Conservation (phyloP, 2,797 vertebrate genomes). For the Cygnus olor region DNA sequence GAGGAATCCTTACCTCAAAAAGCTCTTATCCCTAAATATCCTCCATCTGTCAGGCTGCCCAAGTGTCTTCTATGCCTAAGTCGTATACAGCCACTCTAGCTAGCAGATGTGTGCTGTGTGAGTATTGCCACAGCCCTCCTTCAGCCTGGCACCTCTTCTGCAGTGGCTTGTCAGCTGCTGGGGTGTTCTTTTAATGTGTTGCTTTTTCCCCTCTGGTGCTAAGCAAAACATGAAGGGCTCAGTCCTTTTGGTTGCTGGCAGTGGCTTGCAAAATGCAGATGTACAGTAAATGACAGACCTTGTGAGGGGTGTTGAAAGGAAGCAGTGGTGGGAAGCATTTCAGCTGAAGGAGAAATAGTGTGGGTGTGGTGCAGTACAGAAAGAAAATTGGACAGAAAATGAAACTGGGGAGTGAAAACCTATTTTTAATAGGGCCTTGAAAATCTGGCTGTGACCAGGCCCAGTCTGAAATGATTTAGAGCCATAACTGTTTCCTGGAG, state of each 20-base stretch:
- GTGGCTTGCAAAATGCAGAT: constrained; percentile 32
- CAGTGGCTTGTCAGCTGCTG: background rate
- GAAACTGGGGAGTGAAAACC: background rate
- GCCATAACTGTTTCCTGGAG: constrained; percentile 15
- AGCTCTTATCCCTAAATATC: background rate
- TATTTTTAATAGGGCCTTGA: constrained; percentile 46
- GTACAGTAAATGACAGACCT: constrained; percentile 32
- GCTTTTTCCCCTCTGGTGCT: fast-evolving
- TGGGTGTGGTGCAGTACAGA: background rate
- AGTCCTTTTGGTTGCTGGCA: background rate
- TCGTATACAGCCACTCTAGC: background rate
- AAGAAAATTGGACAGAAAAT: constrained; percentile 42
- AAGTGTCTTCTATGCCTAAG: background rate
- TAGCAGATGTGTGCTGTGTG: background rate
- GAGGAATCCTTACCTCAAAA: background rate
- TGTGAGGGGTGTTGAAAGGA: background rate
- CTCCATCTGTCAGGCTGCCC: background rate
- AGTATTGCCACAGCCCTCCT: background rate
- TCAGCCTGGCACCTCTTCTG: background rate
- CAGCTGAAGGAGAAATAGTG: constrained; percentile 20
- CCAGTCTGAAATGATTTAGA: constrained; percentile 50
- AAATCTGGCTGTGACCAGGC: constrained; percentile 13
- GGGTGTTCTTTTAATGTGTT: background rate
- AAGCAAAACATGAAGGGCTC: background rate
- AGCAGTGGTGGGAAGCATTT: constrained; percentile 17